Base-by-base conservation (phyloP, 2,888 invertebrate genomes). In the Eupithecia vulgata region DNA sequence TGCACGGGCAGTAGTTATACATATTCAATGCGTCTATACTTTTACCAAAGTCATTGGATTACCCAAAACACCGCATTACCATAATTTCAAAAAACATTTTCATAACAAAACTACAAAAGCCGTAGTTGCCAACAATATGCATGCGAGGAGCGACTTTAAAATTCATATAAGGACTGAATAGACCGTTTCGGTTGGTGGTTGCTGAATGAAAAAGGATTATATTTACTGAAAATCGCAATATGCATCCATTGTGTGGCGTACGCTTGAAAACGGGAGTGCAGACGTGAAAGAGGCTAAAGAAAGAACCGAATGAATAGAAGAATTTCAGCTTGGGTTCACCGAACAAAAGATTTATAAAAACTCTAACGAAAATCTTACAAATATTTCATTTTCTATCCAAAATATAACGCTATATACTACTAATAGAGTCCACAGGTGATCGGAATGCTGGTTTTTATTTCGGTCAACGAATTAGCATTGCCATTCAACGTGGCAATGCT, bases 101-200 rank as follows among this genome's bases (percentile, higher is more conserved):
- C 34, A 68, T 68, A 45, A 65, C 37, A 37, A 40, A 65, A 65
- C 34, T 17, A 65, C 65, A 45, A 30, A 52, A 25, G 42, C 30
- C 25, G 35, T 42, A 72, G 74, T 61, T 75, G 76, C 69, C 73
- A 76, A 73, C 70, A 66, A 37, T 59, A 45, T 65, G 67, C 25
- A 66, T 71, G 68, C 48, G 65, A 34, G 61, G n/a, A 66, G 78
- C 68, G 76, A 77, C 79, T 83, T 81, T 78, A 83, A 84, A 84
- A 82, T 82, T 81, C 83, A 81, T 84, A 79, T 76, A 81, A 74
- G 79, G 76, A 78, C 78, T 79, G 80, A 67, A 78, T 76, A 79
- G 79, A 80, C 68, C 73, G 66, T 68, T 74, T 78, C 66, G 67
- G 74, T 59, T 42, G 61, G 71, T 73, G 74, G 71, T 70, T 71